phyloP scores from a whole-genome alignment of 2,113 vertebrate genomes.

The Gavialis gangeticus region DNA sequence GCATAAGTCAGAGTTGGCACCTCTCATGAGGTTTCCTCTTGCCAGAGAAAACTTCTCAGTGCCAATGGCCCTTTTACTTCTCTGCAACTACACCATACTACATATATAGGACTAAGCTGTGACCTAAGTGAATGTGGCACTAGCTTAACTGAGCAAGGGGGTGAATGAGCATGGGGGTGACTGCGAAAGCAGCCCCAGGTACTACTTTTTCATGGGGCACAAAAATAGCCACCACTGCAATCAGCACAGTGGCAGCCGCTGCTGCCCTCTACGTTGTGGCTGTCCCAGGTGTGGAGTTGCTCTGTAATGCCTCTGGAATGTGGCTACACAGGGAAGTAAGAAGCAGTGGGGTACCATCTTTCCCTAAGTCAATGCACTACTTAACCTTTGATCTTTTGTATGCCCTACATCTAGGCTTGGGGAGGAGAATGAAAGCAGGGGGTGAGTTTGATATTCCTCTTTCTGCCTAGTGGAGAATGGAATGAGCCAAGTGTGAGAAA shows the following conservation, averaged over 20 bases:
- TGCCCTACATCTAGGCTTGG: too few relatives aligned
- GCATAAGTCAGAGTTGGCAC: constrained; percentile 25
- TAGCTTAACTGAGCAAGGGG: too few relatives aligned
- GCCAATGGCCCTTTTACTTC: neutral
- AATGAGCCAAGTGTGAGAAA: neutral
- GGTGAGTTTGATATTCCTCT: neutral
- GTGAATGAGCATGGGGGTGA: too few relatives aligned
- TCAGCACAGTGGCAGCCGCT: neutral
- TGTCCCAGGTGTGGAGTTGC: too few relatives aligned
- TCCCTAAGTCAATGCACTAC: too few relatives aligned
- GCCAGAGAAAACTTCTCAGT: neutral
- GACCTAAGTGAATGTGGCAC: neutral
- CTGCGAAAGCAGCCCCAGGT: too few relatives aligned
- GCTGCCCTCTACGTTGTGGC: too few relatives aligned
- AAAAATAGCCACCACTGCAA: neutral
- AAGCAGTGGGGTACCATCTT: neutral
- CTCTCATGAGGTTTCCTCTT: neutral
- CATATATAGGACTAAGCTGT: neutral
- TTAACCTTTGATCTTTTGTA: too few relatives aligned
- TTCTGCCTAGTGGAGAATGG: neutral
- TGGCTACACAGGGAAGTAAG: neutral
- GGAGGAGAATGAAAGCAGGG: too few relatives aligned
- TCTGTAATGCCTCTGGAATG: neutral
- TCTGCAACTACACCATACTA: neutral
- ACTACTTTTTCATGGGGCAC: too few relatives aligned